Percentiles rank a stretch among this genome's conserved stretches.
These are phyloP conservation scores for Enteromius treurensis DNA, from an alignment of 2,797 vertebrate genomes.

Conservation along the genomic window DNA sequence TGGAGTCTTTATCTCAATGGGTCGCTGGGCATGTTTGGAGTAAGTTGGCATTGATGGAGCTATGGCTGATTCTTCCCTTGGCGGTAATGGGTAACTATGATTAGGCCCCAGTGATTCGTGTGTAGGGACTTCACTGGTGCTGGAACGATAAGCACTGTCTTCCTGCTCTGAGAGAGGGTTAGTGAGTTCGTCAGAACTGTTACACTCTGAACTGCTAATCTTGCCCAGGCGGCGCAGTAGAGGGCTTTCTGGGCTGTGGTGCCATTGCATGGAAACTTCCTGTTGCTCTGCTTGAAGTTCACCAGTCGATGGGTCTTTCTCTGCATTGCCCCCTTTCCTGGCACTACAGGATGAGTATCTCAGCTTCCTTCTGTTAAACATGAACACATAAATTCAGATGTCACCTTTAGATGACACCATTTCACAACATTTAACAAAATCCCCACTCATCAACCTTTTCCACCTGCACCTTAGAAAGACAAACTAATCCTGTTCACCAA, in stretches of 20 bases:
- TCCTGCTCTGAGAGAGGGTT: slow-evolving; percentile 76
- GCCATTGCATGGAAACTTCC: slow-evolving; percentile 67
- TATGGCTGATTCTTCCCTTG: slow-evolving; percentile 64
- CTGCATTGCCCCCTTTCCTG: slow-evolving; percentile 68
- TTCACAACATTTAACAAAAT: not conserved
- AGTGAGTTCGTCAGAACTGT: slow-evolving; percentile 81
- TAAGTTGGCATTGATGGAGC: slow-evolving; percentile 77
- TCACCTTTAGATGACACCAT: not conserved
- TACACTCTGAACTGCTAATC: slow-evolving; percentile 83
- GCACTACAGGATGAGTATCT: slow-evolving; percentile 70
- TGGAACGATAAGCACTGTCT: slow-evolving; percentile 76
- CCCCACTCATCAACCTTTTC: not conserved
- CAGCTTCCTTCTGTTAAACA: slow-evolving; percentile 72
- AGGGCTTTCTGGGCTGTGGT: slow-evolving; percentile 67
- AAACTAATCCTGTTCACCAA: not conserved
- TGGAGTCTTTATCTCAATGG: slow-evolving; percentile 66
- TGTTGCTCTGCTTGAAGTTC: slow-evolving; percentile 69
- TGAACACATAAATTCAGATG: not conserved
- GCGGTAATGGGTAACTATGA: slow-evolving; percentile 49
- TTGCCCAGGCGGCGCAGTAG: slow-evolving; percentile 72
- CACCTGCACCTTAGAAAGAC: not conserved
- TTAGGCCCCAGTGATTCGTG: slow-evolving; percentile 64
- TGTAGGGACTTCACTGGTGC: slow-evolving; percentile 70
- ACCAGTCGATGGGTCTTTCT: slow-evolving; percentile 66
- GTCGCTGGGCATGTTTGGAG: slow-evolving; percentile 74